Percentiles rank a stretch among this genome's conserved stretches.
These are phyloP conservation scores for Ailuropoda melanoleuca DNA, from an alignment of 2,113 vertebrate species.

Conservation along the genomic window DNA sequence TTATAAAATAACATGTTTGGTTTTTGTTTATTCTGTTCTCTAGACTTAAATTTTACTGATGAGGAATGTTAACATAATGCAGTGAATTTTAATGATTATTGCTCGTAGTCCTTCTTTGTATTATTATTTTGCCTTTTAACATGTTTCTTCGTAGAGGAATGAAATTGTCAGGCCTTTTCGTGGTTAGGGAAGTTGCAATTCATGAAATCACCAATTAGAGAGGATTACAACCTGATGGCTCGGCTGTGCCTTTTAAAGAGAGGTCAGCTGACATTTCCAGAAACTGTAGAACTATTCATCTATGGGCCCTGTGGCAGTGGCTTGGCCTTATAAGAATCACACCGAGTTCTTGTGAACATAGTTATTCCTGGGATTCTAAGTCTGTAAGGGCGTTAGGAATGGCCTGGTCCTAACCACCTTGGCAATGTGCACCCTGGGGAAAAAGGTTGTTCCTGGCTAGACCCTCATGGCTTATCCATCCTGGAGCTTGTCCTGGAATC, in stretches of 20 bases:
- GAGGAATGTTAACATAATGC: conserved; percentile 8
- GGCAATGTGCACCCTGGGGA: background rate
- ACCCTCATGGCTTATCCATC: background rate
- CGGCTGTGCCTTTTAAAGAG: background rate
- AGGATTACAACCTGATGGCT: background rate
- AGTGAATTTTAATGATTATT: conserved; percentile 51
- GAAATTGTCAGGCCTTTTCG: background rate
- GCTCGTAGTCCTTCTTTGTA: background rate
- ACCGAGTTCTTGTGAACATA: background rate
- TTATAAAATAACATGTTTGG: background rate
- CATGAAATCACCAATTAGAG: background rate
- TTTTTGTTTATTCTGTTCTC: conserved; percentile 29
- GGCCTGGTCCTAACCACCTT: background rate
- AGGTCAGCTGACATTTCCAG: background rate
- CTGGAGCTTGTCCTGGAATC: background rate
- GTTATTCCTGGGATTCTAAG: background rate
- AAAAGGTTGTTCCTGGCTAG: background rate
- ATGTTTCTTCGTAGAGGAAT: conserved; percentile 46
- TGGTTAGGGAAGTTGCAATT: background rate
- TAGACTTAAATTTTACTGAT: background rate
- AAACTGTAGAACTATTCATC: background rate
- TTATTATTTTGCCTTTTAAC: conserved; percentile 14
- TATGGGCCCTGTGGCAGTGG: background rate
- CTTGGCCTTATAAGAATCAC: background rate
- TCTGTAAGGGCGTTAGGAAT: background rate